Evolutionary conservation across 2,797 vertebrate genomes (phyloP), one percentile per base, ranked within the genome.

Genomic region (Steatocranus sp.): DNA sequence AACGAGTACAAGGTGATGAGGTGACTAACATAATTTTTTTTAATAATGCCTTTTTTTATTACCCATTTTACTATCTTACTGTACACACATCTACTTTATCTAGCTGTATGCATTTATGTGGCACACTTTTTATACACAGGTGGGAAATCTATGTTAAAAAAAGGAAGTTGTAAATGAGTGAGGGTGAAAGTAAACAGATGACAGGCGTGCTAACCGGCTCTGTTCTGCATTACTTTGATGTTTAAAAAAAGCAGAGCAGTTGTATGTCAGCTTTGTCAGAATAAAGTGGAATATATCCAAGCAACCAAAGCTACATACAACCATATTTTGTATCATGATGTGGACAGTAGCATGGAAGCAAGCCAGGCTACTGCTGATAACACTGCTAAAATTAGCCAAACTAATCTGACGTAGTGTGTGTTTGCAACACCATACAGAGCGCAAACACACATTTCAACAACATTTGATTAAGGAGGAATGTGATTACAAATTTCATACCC

Each of bases 381-480:
- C 32, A 14, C 32, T 3, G 4, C 32, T 63, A 20, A 12, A 36
- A 36, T 63, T 20, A 63, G 30, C 27, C 58, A 36, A 63, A 63
- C 11, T 36, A 63, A 36, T 63, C 32, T 36, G 32, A 63, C 58
- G 1, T 20, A 20, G 32, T 36, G 32, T 36, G 34, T 23, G 61
- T 41, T 66, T 6, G 61, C 12, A 66, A 41, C 34, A 32, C 34
- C 27, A 66, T 8, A 38, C 61, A 66, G 2, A 38, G 34, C n/a
- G 3, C 11, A 41, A 38, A 66, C 36, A 38, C 11, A n/a, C 34
- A 61, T 66, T 66, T 23, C 36, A 41, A 11, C 34, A 41, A 43
- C 20, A 11, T 25, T 10, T 41, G 34, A 41, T 66, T 66, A 38
- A 0, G 0, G 7, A 66, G 36, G 12, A 66, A 66, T 6, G 34